phyloP scores from a whole-genome alignment of 2,113 vertebrate genomes.

The Notechis scutatus region DNA sequence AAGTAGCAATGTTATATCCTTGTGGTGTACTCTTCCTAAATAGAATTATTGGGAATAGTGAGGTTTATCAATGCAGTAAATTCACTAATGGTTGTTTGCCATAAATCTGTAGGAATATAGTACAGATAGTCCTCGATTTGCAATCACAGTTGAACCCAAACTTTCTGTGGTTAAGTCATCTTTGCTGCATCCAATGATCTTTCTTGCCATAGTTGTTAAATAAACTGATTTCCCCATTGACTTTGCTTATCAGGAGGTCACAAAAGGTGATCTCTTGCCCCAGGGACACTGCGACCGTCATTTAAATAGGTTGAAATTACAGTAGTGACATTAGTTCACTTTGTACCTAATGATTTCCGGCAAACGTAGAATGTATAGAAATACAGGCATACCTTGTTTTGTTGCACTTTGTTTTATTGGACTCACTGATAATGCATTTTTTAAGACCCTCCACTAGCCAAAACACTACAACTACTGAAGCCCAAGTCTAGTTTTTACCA shows the following conservation, averaged over 20 bases:
- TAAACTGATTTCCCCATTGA: neutral
- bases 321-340: neutral
- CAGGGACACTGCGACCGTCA: neutral
- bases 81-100: neutral
- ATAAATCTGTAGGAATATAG: neutral
- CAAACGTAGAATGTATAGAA: neutral
- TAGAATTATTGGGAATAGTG: neutral
- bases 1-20: neutral
- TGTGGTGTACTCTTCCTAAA: neutral
- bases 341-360: no score
- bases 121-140: neutral
- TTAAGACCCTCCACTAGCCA: neutral
- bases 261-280: neutral
- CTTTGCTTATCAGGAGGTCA: neutral
- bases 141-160: neutral
- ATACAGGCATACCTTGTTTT: neutral
- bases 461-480: neutral
- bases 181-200: neutral
- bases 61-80: neutral
- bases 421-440: neutral
- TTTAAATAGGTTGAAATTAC: conserved; percentile 1
- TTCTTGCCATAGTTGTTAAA: neutral
- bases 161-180: neutral
- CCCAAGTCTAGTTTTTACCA: neutral
- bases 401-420: neutral